These are phyloP conservation scores for Drosophila melanica DNA, from an alignment of 1,140 invertebrate genomes.

Conservation along the genomic window DNA sequence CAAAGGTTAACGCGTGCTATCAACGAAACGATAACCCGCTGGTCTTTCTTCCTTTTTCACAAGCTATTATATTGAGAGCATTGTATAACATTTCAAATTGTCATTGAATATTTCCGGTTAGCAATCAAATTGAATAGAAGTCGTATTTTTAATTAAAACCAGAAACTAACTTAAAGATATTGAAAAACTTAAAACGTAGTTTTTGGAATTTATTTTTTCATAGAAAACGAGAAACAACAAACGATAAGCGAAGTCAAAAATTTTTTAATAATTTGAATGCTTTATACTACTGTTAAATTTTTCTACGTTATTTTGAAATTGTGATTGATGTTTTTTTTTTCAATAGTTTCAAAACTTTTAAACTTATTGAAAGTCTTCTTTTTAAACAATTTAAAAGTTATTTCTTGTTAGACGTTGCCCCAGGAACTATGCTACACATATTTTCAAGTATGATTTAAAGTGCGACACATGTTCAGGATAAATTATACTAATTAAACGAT, in stretches of 20 bases:
- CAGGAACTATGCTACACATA: slow-evolving; percentile 44
- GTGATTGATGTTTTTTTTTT: neutral
- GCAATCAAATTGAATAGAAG: slow-evolving; percentile 21
- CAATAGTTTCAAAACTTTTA: neutral
- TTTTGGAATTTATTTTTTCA: too few species aligned
- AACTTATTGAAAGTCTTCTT: neutral
- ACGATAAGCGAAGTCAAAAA: too few species aligned
- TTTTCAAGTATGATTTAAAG: neutral
- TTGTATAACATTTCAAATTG: slow-evolving; percentile 27
- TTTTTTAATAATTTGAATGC: too few species aligned
- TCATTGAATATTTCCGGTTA: slow-evolving; percentile 71
- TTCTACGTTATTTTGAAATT: neutral
- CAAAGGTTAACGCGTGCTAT: slow-evolving; percentile 53
- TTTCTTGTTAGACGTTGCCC: slow-evolving; percentile 12
- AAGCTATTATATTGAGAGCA: slow-evolving; percentile 10
- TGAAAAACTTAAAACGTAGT: too few species aligned
- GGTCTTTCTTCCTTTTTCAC: slow-evolving; percentile 5
- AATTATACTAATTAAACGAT: neutral
- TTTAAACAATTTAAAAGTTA: neutral
- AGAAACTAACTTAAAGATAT: too few species aligned
- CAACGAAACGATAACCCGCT: slow-evolving; percentile 50
- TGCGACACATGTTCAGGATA: neutral
- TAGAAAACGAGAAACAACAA: too few species aligned
- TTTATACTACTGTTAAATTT: too few species aligned
- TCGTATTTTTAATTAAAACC: neutral